Evolutionary conservation across 2,888 invertebrate species (phyloP), one percentile per base, ranked within the genome.

Genomic region (Vesta saturnalis): DNA sequence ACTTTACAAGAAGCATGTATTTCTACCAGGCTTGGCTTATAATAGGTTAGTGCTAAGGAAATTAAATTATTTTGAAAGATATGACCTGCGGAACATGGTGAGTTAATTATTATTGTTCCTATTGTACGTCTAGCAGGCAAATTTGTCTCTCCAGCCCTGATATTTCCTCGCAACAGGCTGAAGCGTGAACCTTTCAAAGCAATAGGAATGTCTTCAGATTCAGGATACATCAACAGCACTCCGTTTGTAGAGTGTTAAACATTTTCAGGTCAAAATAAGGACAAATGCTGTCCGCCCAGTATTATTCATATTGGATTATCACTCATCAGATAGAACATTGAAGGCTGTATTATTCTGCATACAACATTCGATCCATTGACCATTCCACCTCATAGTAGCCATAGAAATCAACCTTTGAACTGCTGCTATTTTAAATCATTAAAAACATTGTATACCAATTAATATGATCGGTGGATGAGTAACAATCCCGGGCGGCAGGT

Each of bases 231-330:
- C 21, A 46, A 15, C n/a, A n/a, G n/a, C n/a, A n/a, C n/a, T n/a
- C n/a, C n/a, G n/a, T n/a, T n/a, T n/a, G n/a, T n/a, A n/a, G 22
- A 56, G 12, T 66, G 23, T 54, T 35, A 56, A 52, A 57, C n/a
- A n/a, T n/a, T n/a, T 61, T 60, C 65, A 60, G 46, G n/a, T 10
- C 39, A 14, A 35, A 64, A n/a, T 55, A 23, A 49, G 43, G 35
- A 19, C 64, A 1, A 18, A 22, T 30, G 30, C 22, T 1, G 60
- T 55, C 4, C 16, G 47, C 55, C 68, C 60, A 14, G 46, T 56
- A n/a, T 60, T 68, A 30, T 46, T 64, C 14, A 68, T 65, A 22
- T 30, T 68, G n/a, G 68, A 64, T 43, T 64, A 64, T 54, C 64
- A 68, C 35, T 21, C 21, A 1, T 60, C 64, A 8, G 64, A 68